phyloP scores from a whole-genome alignment of 2,113 vertebrate species.

The Taxidea taxus region DNA sequence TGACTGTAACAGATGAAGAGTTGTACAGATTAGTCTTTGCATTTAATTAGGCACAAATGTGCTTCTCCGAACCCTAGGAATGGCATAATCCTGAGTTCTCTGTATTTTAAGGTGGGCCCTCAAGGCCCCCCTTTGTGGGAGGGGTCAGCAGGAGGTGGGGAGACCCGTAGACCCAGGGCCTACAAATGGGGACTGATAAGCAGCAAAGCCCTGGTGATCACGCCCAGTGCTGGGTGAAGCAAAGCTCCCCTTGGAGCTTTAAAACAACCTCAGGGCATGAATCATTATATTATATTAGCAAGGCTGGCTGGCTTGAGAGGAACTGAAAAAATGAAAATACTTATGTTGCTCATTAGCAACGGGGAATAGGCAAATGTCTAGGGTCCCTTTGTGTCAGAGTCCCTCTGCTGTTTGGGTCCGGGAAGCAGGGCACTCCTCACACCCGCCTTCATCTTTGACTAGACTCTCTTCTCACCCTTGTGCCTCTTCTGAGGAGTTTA shows the following conservation, averaged over 20 bases:
- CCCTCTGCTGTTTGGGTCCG: neutral
- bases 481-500: neutral
- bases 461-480: neutral
- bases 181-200: neutral
- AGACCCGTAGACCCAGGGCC: neutral
- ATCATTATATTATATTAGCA: neutral
- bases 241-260: neutral
- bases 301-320: conserved; percentile 39
- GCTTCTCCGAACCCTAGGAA: neutral
- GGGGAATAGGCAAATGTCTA: conserved; percentile 27
- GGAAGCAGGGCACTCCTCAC: neutral
- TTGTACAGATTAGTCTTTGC: neutral
- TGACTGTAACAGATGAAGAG: neutral
- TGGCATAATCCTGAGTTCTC: neutral
- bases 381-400: neutral
- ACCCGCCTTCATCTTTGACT: neutral
- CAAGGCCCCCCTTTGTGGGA: neutral
- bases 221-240: neutral
- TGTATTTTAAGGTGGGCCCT: neutral
- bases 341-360: conserved; percentile 1
- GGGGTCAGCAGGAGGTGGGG: neutral
- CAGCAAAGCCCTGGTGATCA: neutral
- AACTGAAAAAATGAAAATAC: conserved; percentile 65
- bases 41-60: neutral
- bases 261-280: conserved; percentile 24